A percentile compares a stretch with the other conserved stretches of the same genome.
These are phyloP conservation scores for Parauchenoglanis ngamensis DNA, from an alignment of 2,797 vertebrate genomes.

Conservation along the genomic window DNA sequence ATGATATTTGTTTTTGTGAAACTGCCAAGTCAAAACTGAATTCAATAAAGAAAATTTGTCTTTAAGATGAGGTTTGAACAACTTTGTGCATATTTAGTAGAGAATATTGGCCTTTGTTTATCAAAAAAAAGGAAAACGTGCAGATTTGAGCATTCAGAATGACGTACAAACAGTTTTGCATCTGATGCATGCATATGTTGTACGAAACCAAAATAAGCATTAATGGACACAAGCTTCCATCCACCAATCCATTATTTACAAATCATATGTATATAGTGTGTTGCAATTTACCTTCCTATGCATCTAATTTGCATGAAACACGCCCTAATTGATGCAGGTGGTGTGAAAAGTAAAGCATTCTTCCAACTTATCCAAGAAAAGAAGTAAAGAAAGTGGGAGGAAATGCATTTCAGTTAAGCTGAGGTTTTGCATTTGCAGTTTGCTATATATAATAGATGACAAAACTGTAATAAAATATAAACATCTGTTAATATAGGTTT, in stretches of 20 bases:
- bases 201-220: not conserved
- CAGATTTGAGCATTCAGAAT: not conserved
- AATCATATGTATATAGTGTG: not conserved
- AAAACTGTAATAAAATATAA: conserved; percentile 3
- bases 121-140: not conserved
- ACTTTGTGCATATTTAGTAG: not conserved
- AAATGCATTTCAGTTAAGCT: not conserved
- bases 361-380: not conserved
- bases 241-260: not conserved
- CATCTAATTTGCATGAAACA: not conserved
- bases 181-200: not conserved
- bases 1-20: not conserved
- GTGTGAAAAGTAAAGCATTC: not conserved
- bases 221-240: not conserved
- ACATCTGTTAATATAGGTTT: not conserved
- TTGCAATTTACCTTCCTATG: not conserved
- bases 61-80: not conserved
- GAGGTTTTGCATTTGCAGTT: not conserved
- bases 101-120: not conserved
- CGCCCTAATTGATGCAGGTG: not conserved
- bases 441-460: not conserved
- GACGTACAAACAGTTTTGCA: not conserved
- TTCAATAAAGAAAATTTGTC: not conserved
- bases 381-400: not conserved
- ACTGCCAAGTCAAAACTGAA: not conserved